Percentiles rank a stretch among this genome's conserved stretches.
Evolutionary conservation across 2,888 invertebrate species (phyloP).

Genomic region (Craniophora ligustri): DNA sequence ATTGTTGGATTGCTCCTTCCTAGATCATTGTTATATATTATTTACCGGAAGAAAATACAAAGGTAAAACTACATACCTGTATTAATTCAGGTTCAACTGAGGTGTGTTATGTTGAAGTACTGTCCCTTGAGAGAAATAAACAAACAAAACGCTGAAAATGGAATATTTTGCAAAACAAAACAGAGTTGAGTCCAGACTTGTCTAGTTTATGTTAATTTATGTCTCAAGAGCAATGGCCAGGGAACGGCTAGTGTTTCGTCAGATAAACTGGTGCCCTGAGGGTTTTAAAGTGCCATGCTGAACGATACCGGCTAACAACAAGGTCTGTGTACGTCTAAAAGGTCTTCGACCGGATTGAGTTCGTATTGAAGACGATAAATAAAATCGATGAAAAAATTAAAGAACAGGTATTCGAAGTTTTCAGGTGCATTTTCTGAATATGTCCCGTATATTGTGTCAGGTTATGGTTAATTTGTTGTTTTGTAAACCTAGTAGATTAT

Average conservation of each 20-base stretch:
- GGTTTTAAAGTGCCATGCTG: constrained; percentile 26
- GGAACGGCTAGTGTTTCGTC: constrained; percentile 30
- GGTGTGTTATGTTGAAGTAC: constrained; percentile 10
- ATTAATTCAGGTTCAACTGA: background rate
- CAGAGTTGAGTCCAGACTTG: constrained; percentile 26
- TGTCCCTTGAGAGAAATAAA: constrained; percentile 25
- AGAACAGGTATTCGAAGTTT: too few relatives aligned
- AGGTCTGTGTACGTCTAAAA: constrained; percentile 8
- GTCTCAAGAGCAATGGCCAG: constrained; percentile 46
- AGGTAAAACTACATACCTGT: too few relatives aligned
- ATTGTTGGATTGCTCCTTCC: background rate
- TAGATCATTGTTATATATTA: background rate
- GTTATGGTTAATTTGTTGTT: too few relatives aligned
- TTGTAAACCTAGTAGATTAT: too few relatives aligned
- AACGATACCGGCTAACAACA: constrained; percentile 20
- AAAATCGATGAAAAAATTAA: background rate
- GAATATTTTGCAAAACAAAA: constrained; percentile 33
- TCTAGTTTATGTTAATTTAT: constrained; percentile 48
- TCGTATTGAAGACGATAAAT: background rate
- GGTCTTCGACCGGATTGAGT: constrained; percentile 9
- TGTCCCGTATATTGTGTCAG: too few relatives aligned
- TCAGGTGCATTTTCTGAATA: too few relatives aligned
- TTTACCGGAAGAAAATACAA: too few relatives aligned
- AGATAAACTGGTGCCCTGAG: constrained; percentile 43
- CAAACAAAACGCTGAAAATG: constrained; percentile 14